Evolutionary conservation across 2,888 invertebrate genomes (phyloP).

Genomic region (Leptinotarsa peninsularis): DNA sequence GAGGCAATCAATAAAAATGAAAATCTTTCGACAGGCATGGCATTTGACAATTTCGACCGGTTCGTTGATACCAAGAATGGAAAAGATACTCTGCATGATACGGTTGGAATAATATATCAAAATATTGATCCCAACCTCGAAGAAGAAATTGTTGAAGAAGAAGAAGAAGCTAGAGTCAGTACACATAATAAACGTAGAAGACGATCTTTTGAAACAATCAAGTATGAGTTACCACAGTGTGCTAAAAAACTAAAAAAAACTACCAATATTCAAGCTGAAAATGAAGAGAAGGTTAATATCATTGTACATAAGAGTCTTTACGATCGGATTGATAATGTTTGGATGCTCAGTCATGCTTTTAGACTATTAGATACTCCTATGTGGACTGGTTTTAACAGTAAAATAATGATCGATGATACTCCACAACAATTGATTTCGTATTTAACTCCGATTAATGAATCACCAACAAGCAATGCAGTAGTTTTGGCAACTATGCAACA

Average conservation of each 20-base stretch:
- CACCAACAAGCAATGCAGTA: slow-evolving; percentile 23
- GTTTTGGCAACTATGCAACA: slow-evolving; percentile 25
- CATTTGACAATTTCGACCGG: slow-evolving; percentile 54
- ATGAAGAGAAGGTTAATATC: not conserved
- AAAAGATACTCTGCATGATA: slow-evolving; percentile 42
- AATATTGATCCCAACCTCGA: not conserved
- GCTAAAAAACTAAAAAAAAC: not conserved
- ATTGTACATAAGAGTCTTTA: not conserved
- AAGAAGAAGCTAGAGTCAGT: not conserved
- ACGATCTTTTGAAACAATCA: not conserved
- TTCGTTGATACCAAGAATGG: slow-evolving; percentile 51
- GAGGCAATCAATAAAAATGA: slow-evolving; percentile 24
- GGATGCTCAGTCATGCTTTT: slow-evolving; percentile 24
- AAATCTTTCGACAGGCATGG: slow-evolving; percentile 35
- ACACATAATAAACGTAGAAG: not conserved
- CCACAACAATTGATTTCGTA: slow-evolving; percentile 20
- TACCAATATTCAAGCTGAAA: not conserved
- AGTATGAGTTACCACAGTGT: not conserved
- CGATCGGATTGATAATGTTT: slow-evolving; percentile 4
- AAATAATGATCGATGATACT: not conserved
- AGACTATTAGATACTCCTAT: not conserved
- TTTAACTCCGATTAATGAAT: slow-evolving; percentile 24
- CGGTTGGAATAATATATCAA: slow-evolving; percentile 12
- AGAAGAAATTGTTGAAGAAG: not conserved
- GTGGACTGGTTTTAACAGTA: slow-evolving; percentile 14